Evolutionary conservation across 2,888 invertebrate species (phyloP).

Genomic region (Apamea epomidion): DNA sequence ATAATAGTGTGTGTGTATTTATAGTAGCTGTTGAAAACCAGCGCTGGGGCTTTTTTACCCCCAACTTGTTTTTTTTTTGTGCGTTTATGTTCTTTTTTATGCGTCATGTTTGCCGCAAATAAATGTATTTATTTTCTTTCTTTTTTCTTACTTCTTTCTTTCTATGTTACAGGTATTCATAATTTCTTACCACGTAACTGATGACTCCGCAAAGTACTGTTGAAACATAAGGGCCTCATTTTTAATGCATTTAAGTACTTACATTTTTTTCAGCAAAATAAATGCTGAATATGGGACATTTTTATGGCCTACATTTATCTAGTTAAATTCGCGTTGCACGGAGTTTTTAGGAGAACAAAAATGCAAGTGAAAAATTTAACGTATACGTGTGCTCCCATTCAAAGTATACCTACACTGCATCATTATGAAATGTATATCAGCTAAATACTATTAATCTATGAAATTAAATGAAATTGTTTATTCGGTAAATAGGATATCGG

Average conservation of each 20-base stretch:
- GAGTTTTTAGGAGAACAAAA: not conserved
- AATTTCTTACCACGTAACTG: not conserved
- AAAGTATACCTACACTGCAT: too few species aligned
- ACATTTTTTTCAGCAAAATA: not conserved
- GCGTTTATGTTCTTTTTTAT: too few species aligned
- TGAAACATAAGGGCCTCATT: not conserved
- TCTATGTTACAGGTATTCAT: not conserved
- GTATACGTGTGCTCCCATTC: not conserved
- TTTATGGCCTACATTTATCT: constrained; percentile 1
- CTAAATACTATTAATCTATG: too few species aligned
- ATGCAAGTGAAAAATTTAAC: not conserved
- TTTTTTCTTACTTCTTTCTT: too few species aligned
- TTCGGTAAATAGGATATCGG: too few species aligned
- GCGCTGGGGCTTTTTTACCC: too few species aligned
- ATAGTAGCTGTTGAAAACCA: too few species aligned
- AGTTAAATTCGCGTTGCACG: not conserved
- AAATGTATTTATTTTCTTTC: too few species aligned
- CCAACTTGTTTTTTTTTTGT: too few species aligned
- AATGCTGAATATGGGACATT: not conserved
- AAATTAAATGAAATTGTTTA: too few species aligned
- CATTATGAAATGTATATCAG: not conserved
- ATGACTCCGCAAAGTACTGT: not conserved
- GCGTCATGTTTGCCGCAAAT: too few species aligned
- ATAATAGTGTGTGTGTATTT: too few species aligned
- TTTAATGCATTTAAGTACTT: not conserved